phyloP scores from a whole-genome alignment of 2,797 vertebrate species.

The Mionectes olivaceus region DNA sequence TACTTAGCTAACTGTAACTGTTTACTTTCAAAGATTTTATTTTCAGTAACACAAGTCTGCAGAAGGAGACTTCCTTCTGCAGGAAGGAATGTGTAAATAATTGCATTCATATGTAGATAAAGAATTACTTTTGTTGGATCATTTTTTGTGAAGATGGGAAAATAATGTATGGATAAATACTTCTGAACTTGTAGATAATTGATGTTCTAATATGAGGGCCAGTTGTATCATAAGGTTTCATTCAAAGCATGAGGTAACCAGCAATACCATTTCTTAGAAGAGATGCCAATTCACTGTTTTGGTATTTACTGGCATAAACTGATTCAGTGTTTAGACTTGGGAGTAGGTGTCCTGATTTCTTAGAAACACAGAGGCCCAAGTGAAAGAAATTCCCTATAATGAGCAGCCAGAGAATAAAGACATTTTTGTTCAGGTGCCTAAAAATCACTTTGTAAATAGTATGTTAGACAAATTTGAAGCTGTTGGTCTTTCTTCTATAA shows the following conservation, averaged over 20 bases:
- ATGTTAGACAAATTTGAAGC: neutral
- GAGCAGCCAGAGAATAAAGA: neutral
- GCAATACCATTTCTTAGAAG: neutral
- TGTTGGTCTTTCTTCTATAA: neutral
- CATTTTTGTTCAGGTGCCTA: neutral
- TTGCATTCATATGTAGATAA: neutral
- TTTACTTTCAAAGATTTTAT: neutral
- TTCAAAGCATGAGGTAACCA: neutral
- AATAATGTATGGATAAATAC: neutral
- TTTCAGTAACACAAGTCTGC: neutral
- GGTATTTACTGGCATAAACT: neutral
- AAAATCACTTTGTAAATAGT: neutral
- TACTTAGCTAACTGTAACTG: neutral
- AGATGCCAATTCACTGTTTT: neutral
- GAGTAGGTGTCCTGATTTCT: constrained; percentile 22
- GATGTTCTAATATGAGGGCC: neutral
- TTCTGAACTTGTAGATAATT: neutral
- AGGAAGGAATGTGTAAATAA: constrained; percentile 24
- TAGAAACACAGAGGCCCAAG: neutral
- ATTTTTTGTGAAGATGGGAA: neutral
- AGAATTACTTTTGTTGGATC: neutral
- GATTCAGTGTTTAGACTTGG: neutral
- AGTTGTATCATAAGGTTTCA: constrained; percentile 10
- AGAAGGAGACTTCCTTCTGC: neutral
- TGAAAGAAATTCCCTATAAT: neutral